Evolutionary conservation across 2,888 invertebrate genomes (phyloP), one percentile per base, ranked within the genome.

Genomic region (Drosophila nigricruria): DNA sequence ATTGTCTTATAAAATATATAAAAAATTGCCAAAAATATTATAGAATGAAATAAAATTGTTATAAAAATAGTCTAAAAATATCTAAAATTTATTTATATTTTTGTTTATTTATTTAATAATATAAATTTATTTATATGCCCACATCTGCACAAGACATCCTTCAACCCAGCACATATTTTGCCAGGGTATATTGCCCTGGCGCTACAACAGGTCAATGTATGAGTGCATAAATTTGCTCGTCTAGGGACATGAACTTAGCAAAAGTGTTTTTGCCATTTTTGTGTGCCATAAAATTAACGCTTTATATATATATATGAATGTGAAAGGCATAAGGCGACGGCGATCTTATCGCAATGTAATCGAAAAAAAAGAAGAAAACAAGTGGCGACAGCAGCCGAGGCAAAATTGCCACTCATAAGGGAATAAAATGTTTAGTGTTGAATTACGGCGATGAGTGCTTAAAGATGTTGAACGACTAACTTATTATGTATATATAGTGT

Each of bases 241-340:
- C 64, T 52, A 8, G 53, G 20, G 67, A 66, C 20, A 14, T 32
- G 43, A 30, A 54, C 53, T 53, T 32, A 18, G 49, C 32, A 47
- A 66, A 66, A 66, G 53, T 66, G 63, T 70, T 73, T 67, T 64
- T 54, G 60, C 70, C 63, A 62, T 36, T 59, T 72, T 67, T 77
- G 56, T 62, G 61, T 57, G 78, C 70, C 83, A 70, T 81, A 81
- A 81, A 81, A 83, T 81, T 83, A 81, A 81, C 78, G 81, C 83
- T 38, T 73, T 69, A 81, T 81, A 81, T 81, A 81, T 69, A 81
- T 81, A 81, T 81, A 81, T 74, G 77, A 80, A 80, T 49, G 34
- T 20, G 43, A 49, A 61, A 16, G 38, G 62, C 63, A 63, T 27
- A 47, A 47, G 38, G 42, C 32, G 57, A n/a, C 20, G 12, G n/a